Base-by-base conservation (phyloP, 2,797 vertebrate species). In the Morelia viridis region DNA sequence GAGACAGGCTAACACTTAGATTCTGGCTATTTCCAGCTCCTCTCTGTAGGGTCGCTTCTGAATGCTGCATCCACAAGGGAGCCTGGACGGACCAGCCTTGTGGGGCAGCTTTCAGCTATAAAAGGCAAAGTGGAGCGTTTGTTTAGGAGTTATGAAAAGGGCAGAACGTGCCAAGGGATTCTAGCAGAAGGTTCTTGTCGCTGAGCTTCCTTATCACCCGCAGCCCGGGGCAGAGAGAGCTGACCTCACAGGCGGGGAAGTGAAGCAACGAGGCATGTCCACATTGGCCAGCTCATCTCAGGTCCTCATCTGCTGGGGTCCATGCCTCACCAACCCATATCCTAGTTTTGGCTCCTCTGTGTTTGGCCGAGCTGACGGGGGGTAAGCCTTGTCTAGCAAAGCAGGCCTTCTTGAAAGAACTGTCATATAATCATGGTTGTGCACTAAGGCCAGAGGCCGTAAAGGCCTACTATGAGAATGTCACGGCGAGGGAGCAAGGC, bases 41-140 rank as follows among this genome's bases (percentile, higher is more conserved):
- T 13, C 65, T 71, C 65, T 31, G 13, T 15, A 71, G n/a, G 35
- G 65, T 28, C 57, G 87, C 84, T n/a, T 93, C 91, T 53, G 94
- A 95, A 94, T 35, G 6, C 17, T 90, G 92, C 60, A 15, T 88
- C 65, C 91, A 90, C 94, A 93, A 95, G 83, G 92, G 96, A 94
- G 92, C 80, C 94, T 95, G 94, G 96, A 94, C 94, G 92, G 93
- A 60, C 93, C 86, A 80, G 90, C 93, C 65, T 90, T 93, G 92
- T 84, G 92, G 90, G 93, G 96, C 93, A 91, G 90, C 91, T 92
- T 95, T 46, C 41, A 89, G 50, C 97, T 97, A 97, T 97, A 98
- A 97, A 98, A 98, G 97, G 97, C 95, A 96, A 96, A 95, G 95
- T 96, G 94, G 96, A 92, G 93, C 94, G 93, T 97, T 96, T 97